Conservation (phyloP, 2,797 vertebrate genomes). For the Fringilla coelebs region DNA sequence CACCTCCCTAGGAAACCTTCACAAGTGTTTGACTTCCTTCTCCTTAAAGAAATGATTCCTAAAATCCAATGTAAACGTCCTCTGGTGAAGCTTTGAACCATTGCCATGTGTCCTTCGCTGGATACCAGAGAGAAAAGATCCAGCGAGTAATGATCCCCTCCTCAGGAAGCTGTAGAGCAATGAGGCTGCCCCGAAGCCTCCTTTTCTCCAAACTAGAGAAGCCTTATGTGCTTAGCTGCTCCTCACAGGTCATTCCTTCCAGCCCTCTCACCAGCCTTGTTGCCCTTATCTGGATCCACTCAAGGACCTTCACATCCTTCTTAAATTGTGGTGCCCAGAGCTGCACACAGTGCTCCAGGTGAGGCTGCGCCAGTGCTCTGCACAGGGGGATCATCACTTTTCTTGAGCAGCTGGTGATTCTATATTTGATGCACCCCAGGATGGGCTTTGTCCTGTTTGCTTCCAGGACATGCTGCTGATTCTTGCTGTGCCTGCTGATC, state of each 20-base stretch:
- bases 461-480: neutral
- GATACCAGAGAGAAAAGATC: neutral
- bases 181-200: neutral
- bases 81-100: neutral
- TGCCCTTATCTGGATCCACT: neutral
- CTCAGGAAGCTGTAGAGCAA: neutral
- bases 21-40: rapidly evolving
- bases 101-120: neutral
- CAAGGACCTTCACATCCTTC: neutral
- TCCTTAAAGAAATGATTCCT: neutral
- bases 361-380: neutral
- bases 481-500: neutral
- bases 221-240: neutral
- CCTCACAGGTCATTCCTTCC: neutral
- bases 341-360: neutral
- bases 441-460: neutral
- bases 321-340: neutral
- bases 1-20: neutral
- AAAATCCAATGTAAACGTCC: neutral
- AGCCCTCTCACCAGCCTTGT: neutral
- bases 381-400: neutral
- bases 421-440: neutral
- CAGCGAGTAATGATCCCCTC: neutral
- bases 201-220: neutral
- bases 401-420: neutral